These are phyloP conservation scores for Chrysotoxum bicinctum DNA, from an alignment of 2,888 invertebrate species.

Conservation along the genomic window DNA sequence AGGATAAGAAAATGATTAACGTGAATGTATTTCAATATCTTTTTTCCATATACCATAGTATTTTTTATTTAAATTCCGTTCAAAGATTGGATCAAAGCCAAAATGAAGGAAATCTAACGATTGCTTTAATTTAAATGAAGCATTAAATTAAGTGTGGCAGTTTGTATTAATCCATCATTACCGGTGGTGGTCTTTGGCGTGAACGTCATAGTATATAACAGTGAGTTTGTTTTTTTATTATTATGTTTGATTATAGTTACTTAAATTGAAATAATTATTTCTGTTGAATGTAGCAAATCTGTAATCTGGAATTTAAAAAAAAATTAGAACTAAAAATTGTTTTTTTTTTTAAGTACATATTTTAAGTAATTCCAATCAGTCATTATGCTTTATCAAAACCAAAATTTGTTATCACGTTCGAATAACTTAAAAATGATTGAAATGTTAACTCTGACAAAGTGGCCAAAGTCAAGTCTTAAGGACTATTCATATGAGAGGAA, in stretches of 20 bases:
- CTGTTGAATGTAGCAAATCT: not conserved
- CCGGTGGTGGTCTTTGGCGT: constrained; percentile 54
- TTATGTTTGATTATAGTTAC: not conserved
- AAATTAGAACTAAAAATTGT: too few species aligned
- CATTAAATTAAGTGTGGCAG: constrained; percentile 44
- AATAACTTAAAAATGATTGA: too few species aligned
- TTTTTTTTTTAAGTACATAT: too few species aligned
- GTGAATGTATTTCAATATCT: constrained; percentile 31
- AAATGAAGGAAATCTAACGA: constrained; percentile 12
- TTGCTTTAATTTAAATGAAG: constrained; percentile 58
- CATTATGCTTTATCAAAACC: too few species aligned
- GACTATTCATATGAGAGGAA: too few species aligned
- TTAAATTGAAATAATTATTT: not conserved
- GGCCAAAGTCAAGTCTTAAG: too few species aligned
- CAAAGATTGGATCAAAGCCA: constrained; percentile 60
- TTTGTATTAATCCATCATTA: constrained; percentile 64
- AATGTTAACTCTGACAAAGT: too few species aligned
- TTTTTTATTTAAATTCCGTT: constrained; percentile 12
- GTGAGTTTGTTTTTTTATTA: constrained; percentile 21
- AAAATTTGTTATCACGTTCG: too few species aligned
- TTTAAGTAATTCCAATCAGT: too few species aligned
- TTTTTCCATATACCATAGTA: constrained; percentile 40
- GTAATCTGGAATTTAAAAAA: too few species aligned
- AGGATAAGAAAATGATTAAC: constrained; percentile 50
- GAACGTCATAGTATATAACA: not conserved